phyloP scores from a whole-genome alignment of 2,888 invertebrate genomes.

The Nymphalis polychloros region DNA sequence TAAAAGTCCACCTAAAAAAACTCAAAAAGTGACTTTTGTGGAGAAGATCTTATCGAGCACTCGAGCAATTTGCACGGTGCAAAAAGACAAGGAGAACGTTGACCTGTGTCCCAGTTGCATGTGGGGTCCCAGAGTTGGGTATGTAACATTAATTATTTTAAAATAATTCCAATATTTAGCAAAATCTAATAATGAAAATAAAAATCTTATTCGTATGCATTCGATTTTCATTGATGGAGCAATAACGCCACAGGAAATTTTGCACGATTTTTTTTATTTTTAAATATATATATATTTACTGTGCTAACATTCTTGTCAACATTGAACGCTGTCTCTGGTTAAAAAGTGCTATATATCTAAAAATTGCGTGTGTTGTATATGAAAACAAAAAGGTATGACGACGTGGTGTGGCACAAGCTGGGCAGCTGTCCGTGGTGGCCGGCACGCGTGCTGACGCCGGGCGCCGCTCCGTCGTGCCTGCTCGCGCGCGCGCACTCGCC shows the following conservation, averaged over 20 bases:
- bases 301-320: no score
- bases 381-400: constrained; percentile 56
- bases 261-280: no score
- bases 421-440: constrained; percentile 73
- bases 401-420: constrained; percentile 75
- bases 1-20: constrained; percentile 62
- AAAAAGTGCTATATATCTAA: no score
- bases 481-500: constrained; percentile 53
- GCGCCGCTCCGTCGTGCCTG: constrained; percentile 62
- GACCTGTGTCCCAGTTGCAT: constrained; percentile 72
- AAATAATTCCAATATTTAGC: no score
- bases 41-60: constrained; percentile 72
- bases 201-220: background rate
- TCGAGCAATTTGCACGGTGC: constrained; percentile 55
- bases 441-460: constrained; percentile 67
- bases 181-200: no score
- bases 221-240: no score
- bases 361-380: no score
- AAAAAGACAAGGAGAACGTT: constrained; percentile 53
- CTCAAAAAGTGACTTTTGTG: constrained; percentile 51
- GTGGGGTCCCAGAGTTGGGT: constrained; percentile 75
- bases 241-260: no score
- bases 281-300: no score
- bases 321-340: no score
- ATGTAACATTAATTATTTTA: constrained; percentile 21